Conservation (phyloP, 2,797 vertebrate genomes). For the Cetoscarus ocellatus region DNA sequence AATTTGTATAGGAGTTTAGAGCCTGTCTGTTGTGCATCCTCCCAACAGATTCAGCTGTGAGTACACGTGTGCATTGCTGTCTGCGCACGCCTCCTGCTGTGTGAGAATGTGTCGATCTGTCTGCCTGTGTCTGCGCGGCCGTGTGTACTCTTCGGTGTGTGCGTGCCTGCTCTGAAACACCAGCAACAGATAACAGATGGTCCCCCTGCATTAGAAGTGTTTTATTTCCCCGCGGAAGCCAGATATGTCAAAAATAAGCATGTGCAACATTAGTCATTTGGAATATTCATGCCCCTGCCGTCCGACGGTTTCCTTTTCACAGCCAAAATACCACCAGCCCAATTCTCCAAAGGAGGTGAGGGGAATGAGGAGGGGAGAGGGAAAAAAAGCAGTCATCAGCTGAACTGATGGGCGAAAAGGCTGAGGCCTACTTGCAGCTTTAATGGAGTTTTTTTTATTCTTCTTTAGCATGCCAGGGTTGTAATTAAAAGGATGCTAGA, state of each 20-base stretch:
- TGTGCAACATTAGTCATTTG: conserved; percentile 86
- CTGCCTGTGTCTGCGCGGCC: conserved; percentile 18
- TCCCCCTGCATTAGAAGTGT: conserved; percentile 84
- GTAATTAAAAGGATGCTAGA: conserved; percentile 68
- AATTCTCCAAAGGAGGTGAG: conserved; percentile 71
- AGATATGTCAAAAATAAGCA: conserved; percentile 86
- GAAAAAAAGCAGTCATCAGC: conserved; percentile 62
- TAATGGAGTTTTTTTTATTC: conserved; percentile 44
- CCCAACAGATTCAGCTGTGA: conserved; percentile 66
- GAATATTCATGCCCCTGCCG: conserved; percentile 84
- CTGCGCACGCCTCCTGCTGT: conserved; percentile 50
- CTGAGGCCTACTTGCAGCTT: conserved; percentile 51
- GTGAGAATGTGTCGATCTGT: conserved; percentile 59
- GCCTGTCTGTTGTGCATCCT: conserved; percentile 73
- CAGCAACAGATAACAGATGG: conserved; percentile 87
- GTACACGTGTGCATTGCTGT: conserved; percentile 59
- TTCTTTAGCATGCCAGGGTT: conserved; percentile 47
- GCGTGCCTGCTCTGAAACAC: conserved; percentile 79
- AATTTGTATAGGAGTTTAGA: conserved; percentile 83
- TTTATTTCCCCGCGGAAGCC: conserved; percentile 86
- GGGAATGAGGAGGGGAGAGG: conserved; percentile 30
- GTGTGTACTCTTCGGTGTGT: conserved; percentile 32
- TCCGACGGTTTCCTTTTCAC: conserved; percentile 75
- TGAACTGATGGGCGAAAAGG: conserved; percentile 58
- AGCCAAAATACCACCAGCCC: conserved; percentile 77